Conservation (phyloP, 2,797 vertebrate species). For the Cyclura pinguis region DNA sequence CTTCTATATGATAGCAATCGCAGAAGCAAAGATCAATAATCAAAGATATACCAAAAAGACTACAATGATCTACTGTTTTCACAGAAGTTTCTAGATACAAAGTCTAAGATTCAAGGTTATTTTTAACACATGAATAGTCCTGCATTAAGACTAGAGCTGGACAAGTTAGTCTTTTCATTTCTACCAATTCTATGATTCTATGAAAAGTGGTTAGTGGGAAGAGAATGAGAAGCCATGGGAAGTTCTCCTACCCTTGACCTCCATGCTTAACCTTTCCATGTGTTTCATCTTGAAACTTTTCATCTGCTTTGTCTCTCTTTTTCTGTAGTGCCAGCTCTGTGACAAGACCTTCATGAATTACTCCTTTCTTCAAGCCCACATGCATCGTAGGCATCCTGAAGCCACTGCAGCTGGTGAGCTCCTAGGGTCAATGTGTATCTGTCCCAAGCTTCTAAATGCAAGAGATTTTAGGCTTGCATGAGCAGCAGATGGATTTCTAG, state of each 20-base stretch:
- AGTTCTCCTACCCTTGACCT: not conserved
- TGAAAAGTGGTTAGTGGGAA: not conserved
- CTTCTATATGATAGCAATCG: not conserved
- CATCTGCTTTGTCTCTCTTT: not conserved
- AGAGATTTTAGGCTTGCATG: not conserved
- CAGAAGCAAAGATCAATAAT: not conserved
- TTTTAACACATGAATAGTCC: not conserved
- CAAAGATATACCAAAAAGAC: not conserved
- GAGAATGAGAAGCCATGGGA: not conserved
- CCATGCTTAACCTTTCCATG: not conserved
- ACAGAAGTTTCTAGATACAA: not conserved
- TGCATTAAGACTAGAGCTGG: not conserved
- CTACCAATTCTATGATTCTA: not conserved
- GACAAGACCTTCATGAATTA: constrained; percentile 82
- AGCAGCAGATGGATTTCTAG: not conserved
- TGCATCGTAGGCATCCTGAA: constrained; percentile 75
- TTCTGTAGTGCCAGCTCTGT: constrained; percentile 82
- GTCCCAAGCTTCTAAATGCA: not conserved
- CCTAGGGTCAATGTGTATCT: not conserved
- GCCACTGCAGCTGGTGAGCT: constrained; percentile 73
- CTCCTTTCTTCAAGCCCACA: constrained; percentile 79
- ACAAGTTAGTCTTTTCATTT: not conserved
- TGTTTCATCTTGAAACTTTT: not conserved
- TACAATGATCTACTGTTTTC: not conserved
- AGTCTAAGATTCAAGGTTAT: not conserved